Percentiles rank a stretch among this genome's conserved stretches.
phyloP scores from a whole-genome alignment of 2,797 vertebrate species.

The Anabas testudineus region DNA sequence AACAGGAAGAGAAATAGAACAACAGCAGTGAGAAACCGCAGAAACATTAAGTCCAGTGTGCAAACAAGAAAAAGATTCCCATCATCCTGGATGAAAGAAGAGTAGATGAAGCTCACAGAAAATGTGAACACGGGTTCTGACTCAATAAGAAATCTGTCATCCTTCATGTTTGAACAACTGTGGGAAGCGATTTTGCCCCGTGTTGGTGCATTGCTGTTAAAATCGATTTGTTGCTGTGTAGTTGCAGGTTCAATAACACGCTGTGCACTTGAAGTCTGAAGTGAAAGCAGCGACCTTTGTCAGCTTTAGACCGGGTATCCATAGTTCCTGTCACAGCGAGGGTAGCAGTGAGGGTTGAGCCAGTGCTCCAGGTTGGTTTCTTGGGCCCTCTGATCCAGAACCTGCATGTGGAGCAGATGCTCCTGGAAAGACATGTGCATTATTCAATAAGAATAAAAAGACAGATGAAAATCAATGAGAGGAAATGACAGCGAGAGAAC shows the following conservation, averaged over 20 bases:
- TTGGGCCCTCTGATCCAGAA: slow-evolving; percentile 89
- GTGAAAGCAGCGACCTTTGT: slow-evolving; percentile 21
- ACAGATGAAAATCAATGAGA: background rate
- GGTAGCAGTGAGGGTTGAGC: slow-evolving; percentile 92
- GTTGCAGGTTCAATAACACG: background rate
- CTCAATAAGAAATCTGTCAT: background rate
- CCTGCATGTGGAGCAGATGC: slow-evolving; percentile 89
- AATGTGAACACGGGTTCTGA: too few species aligned
- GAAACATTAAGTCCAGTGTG: background rate
- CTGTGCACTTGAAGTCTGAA: background rate
- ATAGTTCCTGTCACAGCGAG: slow-evolving; percentile 91
- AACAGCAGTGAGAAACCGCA: background rate
- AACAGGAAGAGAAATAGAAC: slow-evolving; percentile 17
- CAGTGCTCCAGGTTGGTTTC: slow-evolving; percentile 93
- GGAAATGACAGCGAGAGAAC: background rate
- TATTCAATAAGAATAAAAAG: background rate
- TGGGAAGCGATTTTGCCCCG: background rate
- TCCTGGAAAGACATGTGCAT: slow-evolving; percentile 78
- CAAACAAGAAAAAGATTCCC: background rate
- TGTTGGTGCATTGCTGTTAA: background rate
- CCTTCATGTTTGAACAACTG: background rate
- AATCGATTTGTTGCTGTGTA: background rate
- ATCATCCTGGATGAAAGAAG: background rate
- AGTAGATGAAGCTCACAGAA: too few species aligned
- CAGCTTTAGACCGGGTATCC: slow-evolving; percentile 86